phyloP scores from a whole-genome alignment of 2,113 vertebrate species.

The Sturnira hondurensis region DNA sequence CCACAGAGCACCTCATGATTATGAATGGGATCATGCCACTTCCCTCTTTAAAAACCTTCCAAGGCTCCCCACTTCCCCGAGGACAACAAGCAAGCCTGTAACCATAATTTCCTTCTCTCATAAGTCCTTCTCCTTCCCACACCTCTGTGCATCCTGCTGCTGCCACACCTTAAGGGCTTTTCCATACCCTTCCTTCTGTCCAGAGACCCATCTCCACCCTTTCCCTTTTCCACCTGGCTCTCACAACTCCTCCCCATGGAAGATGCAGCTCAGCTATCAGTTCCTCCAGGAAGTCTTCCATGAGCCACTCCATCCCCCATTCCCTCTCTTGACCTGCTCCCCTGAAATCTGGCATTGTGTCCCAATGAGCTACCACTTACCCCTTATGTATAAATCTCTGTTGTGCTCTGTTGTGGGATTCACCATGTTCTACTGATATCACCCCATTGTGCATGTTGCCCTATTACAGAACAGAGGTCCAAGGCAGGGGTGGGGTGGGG shows the following conservation, averaged over 20 bases:
- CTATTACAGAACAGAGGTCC: too few species aligned
- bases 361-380: neutral
- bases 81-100: too few species aligned
- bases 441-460: fast-evolving
- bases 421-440: neutral
- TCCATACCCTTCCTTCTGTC: neutral
- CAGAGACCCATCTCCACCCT: too few species aligned
- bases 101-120: neutral
- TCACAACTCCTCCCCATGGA: neutral
- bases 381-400: neutral
- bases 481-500: too few species aligned
- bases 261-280: neutral
- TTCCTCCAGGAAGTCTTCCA: neutral
- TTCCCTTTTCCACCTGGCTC: neutral
- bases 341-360: neutral
- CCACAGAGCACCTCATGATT: neutral
- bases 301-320: neutral
- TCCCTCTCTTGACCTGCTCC: too few species aligned
- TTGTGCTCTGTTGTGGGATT: neutral
- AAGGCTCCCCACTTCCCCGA: neutral
- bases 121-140: neutral
- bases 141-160: neutral
- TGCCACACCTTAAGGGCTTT: neutral
- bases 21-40: neutral
- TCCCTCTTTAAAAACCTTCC: neutral